Evolutionary conservation across 2,797 vertebrate species (phyloP).

Genomic region (Balearica regulorum): DNA sequence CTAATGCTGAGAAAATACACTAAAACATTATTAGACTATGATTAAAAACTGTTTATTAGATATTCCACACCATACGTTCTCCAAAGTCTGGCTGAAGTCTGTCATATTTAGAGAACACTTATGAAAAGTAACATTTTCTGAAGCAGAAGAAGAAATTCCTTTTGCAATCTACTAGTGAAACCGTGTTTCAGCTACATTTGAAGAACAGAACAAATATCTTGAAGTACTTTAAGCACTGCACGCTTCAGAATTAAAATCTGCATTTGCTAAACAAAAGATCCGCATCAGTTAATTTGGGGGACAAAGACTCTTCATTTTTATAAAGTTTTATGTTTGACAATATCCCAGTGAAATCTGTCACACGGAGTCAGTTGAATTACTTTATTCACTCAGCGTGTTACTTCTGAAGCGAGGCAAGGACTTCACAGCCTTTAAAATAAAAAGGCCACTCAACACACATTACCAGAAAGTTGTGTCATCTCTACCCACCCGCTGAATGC

Average conservation of each 20-base stretch:
- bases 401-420: not conserved
- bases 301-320: not conserved
- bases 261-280: not conserved
- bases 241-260: not conserved
- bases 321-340: not conserved
- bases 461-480: not conserved
- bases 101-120: not conserved
- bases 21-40: not conserved
- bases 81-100: not conserved
- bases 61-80: not conserved
- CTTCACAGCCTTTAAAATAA: not conserved
- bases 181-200: not conserved
- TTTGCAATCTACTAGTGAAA: not conserved
- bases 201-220: not conserved
- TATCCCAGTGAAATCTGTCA: not conserved
- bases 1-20: not conserved
- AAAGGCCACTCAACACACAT: not conserved
- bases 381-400: not conserved
- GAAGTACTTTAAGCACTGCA: not conserved
- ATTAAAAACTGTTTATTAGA: not conserved
- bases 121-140: not conserved
- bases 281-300: not conserved
- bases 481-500: not conserved
- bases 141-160: not conserved
- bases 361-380: not conserved